A percentile compares a stretch with the other conserved stretches of the same genome.
Evolutionary conservation across 2,113 vertebrate species (phyloP).

Genomic region (Sapayoa aenigma): DNA sequence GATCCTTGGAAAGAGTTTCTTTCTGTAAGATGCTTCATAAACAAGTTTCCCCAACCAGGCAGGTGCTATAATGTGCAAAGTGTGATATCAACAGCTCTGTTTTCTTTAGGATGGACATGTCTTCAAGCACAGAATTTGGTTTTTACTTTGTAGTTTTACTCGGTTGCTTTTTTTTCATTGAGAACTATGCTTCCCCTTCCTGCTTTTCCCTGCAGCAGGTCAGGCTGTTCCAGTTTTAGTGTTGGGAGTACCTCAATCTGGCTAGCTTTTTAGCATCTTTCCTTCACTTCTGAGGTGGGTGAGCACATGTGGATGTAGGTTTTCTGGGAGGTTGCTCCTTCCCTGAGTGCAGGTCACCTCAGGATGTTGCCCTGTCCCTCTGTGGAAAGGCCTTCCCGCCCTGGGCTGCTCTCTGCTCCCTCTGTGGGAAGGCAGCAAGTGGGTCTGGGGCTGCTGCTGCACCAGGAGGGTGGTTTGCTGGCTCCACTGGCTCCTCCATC

Average conservation of each 20-base stretch:
- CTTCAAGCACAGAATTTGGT: neutral
- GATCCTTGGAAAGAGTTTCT: neutral
- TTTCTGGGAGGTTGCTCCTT: neutral
- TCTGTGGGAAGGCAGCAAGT: too few species aligned
- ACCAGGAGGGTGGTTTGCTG: neutral
- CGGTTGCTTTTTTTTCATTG: neutral
- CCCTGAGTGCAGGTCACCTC: accelerated
- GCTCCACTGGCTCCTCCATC: neutral
- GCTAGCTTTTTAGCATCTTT: neutral
- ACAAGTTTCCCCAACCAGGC: neutral
- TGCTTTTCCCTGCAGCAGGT: neutral
- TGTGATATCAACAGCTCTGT: neutral
- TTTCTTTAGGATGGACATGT: neutral
- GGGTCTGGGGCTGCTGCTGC: neutral
- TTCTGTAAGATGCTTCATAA: neutral
- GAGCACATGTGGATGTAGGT: accelerated
- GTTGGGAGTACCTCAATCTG: neutral
- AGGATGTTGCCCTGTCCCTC: neutral
- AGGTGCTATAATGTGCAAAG: neutral
- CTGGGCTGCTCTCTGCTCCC: neutral
- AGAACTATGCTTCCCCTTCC: neutral
- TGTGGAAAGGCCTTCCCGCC: too few species aligned
- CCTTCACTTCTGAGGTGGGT: neutral
- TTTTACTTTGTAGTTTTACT: neutral
- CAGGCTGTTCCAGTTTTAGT: neutral